A percentile compares a stretch with the other conserved stretches of the same genome.
These are phyloP conservation scores for Aporrectodea caliginosa DNA, from an alignment of 1,140 invertebrate genomes.

Conservation along the genomic window DNA sequence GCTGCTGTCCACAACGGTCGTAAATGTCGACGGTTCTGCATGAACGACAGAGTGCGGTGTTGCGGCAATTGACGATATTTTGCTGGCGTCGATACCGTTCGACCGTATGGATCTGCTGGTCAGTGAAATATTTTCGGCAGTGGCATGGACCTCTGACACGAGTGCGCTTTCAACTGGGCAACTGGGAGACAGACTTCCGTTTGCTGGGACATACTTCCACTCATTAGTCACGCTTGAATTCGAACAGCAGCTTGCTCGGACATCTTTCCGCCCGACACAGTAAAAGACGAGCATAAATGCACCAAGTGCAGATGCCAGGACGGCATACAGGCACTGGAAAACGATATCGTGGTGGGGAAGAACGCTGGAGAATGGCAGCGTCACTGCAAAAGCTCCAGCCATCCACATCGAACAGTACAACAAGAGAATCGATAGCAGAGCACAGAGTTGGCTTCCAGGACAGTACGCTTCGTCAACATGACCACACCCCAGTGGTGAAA, in stretches of 20 bases:
- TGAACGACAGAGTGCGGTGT: slow-evolving; percentile 24
- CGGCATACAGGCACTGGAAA: slow-evolving; percentile 72
- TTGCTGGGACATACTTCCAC: slow-evolving; percentile 45
- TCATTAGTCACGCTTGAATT: slow-evolving; percentile 63
- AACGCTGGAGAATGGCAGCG: slow-evolving; percentile 40
- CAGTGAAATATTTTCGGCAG: neutral
- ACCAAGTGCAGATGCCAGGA: slow-evolving; percentile 68
- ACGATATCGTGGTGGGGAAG: slow-evolving; percentile 69
- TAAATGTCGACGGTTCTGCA: slow-evolving; percentile 9
- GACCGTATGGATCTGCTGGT: neutral
- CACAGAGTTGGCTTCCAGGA: slow-evolving; percentile 73
- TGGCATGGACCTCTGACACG: neutral
- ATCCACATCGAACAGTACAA: slow-evolving; percentile 73
- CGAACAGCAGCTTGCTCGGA: slow-evolving; percentile 68
- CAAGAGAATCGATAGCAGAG: slow-evolving; percentile 70
- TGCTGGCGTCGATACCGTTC: neutral
- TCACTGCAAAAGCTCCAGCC: slow-evolving; percentile 62
- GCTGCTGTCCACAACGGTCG: slow-evolving; percentile 39
- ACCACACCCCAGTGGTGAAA: neutral
- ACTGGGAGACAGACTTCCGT: neutral
- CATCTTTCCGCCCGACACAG: slow-evolving; percentile 76
- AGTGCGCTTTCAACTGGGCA: neutral
- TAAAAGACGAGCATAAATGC: slow-evolving; percentile 82
- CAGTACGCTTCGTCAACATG: slow-evolving; percentile 72
- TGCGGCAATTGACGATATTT: neutral